Base-by-base conservation (phyloP, 1,140 invertebrate genomes). In the Zaprionus capensis region DNA sequence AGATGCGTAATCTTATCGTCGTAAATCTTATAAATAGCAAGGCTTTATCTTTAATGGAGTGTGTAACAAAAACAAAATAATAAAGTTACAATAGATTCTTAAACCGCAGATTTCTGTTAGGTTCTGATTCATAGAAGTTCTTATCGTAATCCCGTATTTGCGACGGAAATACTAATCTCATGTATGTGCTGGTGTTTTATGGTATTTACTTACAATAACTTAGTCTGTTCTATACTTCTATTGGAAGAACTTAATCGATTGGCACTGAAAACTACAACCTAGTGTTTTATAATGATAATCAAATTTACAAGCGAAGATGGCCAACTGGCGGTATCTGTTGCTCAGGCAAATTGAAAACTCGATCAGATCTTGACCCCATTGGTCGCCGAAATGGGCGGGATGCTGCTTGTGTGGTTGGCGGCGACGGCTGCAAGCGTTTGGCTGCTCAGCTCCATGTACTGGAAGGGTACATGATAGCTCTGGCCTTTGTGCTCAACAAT, bases 391-490 rank as follows among this genome's bases (percentile, higher is more conserved):
- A 65, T 58, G 0, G 68, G 20, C 7, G 44, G 31, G 4, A 22
- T 11, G 31, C 9, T 34, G 31, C 31, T 34, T 34, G 9, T 34
- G 31, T 34, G 46, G 17, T 65, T 56, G 56, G 38, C 57, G 71
- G 70, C 56, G 22, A n/a, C 38, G 26, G 61, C 63, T 34, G 53
- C 38, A 26, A 69, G 51, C 4, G 57, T 22, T 24, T 69, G 71
- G 6, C 49, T 61, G 31, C 36, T 76, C 17, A 92, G 70, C 56
- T 92, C 91, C 93, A 98, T 94, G 93, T 96, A 97, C 92, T 98
- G 97, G 93, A 97, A 97, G 51, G 97, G 97, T 58, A 98, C 96
- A 90, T 98, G 96, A 53, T 97, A 94, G 63, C 94, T 97, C 75
- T 95, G 94, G 81, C 96, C 96, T 92, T 96, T 96, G 91, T 97